These are phyloP conservation scores for Hypomesus transpacificus DNA, from an alignment of 2,113 vertebrate genomes.

Conservation along the genomic window DNA sequence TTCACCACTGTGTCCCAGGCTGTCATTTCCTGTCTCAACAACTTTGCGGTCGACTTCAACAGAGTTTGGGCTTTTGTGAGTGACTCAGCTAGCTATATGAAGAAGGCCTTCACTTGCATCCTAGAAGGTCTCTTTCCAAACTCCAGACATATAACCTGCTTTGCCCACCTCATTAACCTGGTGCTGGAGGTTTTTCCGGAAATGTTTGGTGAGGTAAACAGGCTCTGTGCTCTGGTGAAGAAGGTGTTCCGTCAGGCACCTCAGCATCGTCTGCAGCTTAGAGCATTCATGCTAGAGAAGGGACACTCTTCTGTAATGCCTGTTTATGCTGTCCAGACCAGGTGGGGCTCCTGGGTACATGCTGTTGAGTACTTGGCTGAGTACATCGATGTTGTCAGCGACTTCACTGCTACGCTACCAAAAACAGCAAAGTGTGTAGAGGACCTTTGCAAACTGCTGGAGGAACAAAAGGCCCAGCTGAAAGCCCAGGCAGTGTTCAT, in stretches of 20 bases:
- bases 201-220: too few relatives aligned
- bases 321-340: too few relatives aligned
- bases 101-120: not conserved
- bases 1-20: not conserved
- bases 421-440: not conserved
- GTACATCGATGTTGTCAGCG: not conserved
- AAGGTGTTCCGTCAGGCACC: not conserved
- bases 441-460: not conserved
- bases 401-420: not conserved
- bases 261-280: not conserved
- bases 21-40: too few relatives aligned
- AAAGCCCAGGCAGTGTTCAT: too few relatives aligned
- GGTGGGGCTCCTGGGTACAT: not conserved
- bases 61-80: too few relatives aligned
- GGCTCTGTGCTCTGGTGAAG: not conserved
- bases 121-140: not conserved
- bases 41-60: too few relatives aligned
- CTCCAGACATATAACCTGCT: not conserved
- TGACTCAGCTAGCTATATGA: slow-evolving; percentile 1
- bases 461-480: too few relatives aligned
- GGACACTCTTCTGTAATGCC: too few relatives aligned
- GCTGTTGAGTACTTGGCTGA: not conserved
- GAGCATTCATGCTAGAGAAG: not conserved
- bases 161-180: not conserved
- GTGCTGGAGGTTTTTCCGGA: not conserved